Evolutionary conservation across 2,113 vertebrate species (phyloP).

Genomic region (Circaetus cinerascens): DNA sequence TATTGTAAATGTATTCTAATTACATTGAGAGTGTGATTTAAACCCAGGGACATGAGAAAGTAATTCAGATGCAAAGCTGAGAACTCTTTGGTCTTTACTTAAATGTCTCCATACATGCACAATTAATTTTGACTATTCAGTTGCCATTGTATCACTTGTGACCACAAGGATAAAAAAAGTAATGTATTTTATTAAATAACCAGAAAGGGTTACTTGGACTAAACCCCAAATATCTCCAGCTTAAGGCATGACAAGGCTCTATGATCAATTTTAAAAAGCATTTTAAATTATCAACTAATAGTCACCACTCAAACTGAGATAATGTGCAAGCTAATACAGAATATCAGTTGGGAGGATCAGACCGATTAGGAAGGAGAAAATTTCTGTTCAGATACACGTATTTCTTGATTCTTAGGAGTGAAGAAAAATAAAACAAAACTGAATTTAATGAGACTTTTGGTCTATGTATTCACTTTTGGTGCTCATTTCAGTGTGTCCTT

Average conservation of each 20-base stretch:
- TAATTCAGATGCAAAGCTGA: not conserved
- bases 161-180: not conserved
- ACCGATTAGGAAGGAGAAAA: not conserved
- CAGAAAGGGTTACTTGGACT: not conserved
- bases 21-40: not conserved
- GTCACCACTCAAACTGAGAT: not conserved
- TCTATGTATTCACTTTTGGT: not conserved
- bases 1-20: not conserved
- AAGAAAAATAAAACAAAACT: not conserved
- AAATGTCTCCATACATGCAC: not conserved
- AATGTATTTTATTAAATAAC: not conserved
- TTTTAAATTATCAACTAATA: not conserved
- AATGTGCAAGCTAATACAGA: not conserved
- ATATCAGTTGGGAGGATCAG: not conserved
- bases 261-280: not conserved
- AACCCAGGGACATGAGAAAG: not conserved
- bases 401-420: not conserved
- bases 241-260: not conserved
- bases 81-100: not conserved
- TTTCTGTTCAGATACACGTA: not conserved
- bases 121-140: not conserved
- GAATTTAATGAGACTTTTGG: not conserved
- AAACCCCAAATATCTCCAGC: not conserved
- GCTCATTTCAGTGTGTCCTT: not conserved
- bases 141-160: not conserved